phyloP scores from a whole-genome alignment of 2,797 vertebrate genomes.

The Distichodus sexfasciatus region DNA sequence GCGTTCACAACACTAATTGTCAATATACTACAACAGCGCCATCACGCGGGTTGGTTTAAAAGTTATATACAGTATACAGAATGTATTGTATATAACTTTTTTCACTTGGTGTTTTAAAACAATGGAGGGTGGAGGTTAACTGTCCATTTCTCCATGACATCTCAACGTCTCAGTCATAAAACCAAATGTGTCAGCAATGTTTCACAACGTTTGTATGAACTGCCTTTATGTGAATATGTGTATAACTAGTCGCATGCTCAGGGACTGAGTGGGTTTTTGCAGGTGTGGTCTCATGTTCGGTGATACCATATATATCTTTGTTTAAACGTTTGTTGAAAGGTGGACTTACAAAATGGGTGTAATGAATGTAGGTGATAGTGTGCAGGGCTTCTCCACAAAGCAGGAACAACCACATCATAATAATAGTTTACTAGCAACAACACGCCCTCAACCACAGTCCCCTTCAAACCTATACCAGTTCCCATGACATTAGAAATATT shows the following conservation, averaged over 20 bases:
- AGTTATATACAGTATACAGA: no score
- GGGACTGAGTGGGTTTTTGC: background rate
- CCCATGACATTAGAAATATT: background rate
- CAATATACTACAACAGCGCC: no score
- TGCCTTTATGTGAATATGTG: background rate
- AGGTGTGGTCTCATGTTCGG: background rate
- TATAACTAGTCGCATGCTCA: background rate
- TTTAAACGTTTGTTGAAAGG: background rate
- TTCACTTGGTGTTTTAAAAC: no score
- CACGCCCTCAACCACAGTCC: slow-evolving; percentile 2
- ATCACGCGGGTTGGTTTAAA: no score
- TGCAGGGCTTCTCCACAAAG: background rate
- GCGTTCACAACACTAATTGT: no score
- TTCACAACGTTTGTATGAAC: background rate
- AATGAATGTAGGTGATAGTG: background rate
- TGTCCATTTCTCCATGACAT: background rate
- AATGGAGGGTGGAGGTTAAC: background rate
- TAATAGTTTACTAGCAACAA: background rate
- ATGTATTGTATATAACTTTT: no score
- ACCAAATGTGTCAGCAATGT: background rate
- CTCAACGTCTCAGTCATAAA: background rate
- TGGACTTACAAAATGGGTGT: background rate
- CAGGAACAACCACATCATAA: background rate
- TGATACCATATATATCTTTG: background rate
- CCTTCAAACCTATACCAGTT: slow-evolving; percentile 3